Evolutionary conservation across 2,888 invertebrate species (phyloP), one percentile per base, ranked within the genome.

Genomic region (Melinaea menophilus): DNA sequence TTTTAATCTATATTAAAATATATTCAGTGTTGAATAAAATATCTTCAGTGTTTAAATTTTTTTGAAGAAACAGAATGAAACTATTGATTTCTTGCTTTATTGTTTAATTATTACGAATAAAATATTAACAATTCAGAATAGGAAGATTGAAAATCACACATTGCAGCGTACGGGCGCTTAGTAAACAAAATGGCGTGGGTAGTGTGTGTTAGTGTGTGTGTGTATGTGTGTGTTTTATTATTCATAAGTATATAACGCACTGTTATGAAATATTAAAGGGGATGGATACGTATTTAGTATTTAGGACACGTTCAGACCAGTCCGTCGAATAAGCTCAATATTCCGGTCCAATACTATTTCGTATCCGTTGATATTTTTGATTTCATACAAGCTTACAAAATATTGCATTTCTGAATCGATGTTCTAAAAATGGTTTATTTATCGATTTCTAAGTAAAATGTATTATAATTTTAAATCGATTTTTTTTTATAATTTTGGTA

Each of bases 141-240:
- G 66, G 9, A 46, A 64, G 55, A 65, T 71, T 66, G 63, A 55
- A 68, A 60, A 59, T 56, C 60, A 63, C 61, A 59, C 68, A 62
- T 65, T 71, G 72, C 69, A 68, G 56, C 61, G 65, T 68, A 71
- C 71, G 67, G 67, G 68, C 71, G 68, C 71, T 71, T 69, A 69
- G 66, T 58, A 58, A 48, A 55, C 13, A 54, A 48, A 62, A 62
- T 67, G 64, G 46, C 55, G 56, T 62, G 59, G 65, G 61, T 73
- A 75, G 76, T 80, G 75, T 79, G 78, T 76, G 71, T 22, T 22
- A 22, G 22, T 22, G 22, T 22, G 22, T 22, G 22, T 22, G 22
- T 22, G 22, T 22, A 1, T 22, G 22, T 22, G 22, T 22, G 22
- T 22, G 69, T 69, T 74, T 72, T 72, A 71, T 72, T 72, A 71